Evolutionary conservation across 2,797 vertebrate species (phyloP).

Genomic region (Phylloscopus collybita): DNA sequence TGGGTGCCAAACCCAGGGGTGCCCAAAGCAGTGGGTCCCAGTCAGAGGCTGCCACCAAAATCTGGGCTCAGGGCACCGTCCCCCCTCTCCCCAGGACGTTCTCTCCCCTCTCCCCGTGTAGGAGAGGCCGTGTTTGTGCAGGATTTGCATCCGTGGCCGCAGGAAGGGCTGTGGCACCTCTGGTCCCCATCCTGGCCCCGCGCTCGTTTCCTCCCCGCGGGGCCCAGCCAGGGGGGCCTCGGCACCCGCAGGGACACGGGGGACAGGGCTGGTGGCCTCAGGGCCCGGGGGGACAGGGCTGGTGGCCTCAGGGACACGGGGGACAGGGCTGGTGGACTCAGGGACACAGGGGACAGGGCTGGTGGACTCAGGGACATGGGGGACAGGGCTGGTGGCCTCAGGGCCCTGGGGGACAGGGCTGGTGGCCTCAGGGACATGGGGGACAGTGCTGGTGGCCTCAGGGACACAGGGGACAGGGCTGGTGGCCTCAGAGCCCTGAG

Average conservation of each 20-base stretch:
- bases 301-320: background rate
- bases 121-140: slow-evolving; percentile 6
- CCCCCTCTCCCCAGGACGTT: accelerated
- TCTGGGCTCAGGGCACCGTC: accelerated
- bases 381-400: background rate
- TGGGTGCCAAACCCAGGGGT: background rate
- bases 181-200: background rate
- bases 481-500: background rate
- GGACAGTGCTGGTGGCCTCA: background rate
- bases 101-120: background rate
- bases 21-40: background rate
- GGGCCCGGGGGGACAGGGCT: background rate
- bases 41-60: background rate
- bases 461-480: background rate
- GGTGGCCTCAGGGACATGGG: background rate
- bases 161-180: slow-evolving; percentile 28
- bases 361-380: background rate
- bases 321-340: background rate
- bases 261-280: background rate
- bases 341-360: background rate
- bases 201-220: background rate
- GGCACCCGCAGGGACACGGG: accelerated
- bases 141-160: slow-evolving; percentile 35
- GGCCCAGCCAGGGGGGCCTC: accelerated
- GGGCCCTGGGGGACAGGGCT: too few species aligned